Percentiles rank a stretch among this genome's conserved stretches.
Conservation (phyloP, 1,140 invertebrate genomes). For the Chlorops oryzae region DNA sequence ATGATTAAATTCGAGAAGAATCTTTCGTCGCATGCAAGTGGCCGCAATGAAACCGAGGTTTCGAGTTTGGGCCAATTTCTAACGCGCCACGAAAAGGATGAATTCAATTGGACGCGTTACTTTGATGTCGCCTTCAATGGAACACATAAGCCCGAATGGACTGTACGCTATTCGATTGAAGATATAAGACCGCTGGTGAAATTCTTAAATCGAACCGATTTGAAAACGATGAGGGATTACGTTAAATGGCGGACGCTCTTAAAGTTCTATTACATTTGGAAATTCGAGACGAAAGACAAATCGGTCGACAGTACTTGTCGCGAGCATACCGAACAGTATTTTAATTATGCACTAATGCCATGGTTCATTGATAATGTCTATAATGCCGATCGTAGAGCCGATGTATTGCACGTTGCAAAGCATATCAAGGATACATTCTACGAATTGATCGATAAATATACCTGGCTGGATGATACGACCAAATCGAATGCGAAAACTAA, state of each 20-base stretch:
- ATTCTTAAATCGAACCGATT: conserved; percentile 21
- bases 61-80: conserved; percentile 25
- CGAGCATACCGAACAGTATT: conserved; percentile 26
- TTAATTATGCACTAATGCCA: conserved; percentile 33
- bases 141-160: conserved; percentile 22
- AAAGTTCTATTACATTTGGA: conserved; percentile 34
- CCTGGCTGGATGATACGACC: conserved; percentile 39
- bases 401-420: conserved; percentile 28
- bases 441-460: conserved; percentile 29
- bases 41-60: conserved; percentile 25
- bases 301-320: conserved; percentile 22
- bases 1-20: conserved; percentile 25
- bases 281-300: conserved; percentile 13
- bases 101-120: conserved; percentile 34
- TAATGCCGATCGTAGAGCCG: conserved; percentile 27
- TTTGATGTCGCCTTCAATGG: conserved; percentile 38
- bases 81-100: conserved; percentile 23
- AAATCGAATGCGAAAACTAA: conserved; percentile 33
- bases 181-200: conserved; percentile 25
- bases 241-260: conserved; percentile 23
- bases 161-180: conserved; percentile 25
- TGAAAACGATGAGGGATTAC: conserved; percentile 20
- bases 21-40: conserved; percentile 14
- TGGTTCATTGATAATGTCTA: conserved; percentile 38
- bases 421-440: conserved; percentile 33